Conservation (phyloP, 1,140 invertebrate genomes). For the Papilio polytes region DNA sequence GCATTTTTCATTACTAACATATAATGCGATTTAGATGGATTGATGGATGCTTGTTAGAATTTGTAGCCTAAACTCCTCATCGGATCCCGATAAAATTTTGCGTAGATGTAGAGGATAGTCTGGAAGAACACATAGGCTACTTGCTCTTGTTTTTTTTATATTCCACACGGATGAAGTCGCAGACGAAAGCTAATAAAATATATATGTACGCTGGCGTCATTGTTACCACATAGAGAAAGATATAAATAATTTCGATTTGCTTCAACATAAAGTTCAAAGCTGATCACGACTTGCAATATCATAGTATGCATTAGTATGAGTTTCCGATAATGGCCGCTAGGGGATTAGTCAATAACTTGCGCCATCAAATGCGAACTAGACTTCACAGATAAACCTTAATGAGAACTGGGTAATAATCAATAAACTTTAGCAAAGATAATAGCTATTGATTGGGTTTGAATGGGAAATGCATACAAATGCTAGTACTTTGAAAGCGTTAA, state of each 20-base stretch:
- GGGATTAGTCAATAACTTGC: slow-evolving; percentile 24
- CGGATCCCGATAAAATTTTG: no score
- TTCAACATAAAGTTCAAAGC: neutral
- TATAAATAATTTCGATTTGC: neutral
- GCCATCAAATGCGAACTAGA: slow-evolving; percentile 17
- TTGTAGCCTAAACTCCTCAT: no score
- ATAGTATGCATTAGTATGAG: neutral
- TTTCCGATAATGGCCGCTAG: slow-evolving; percentile 19
- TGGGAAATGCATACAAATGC: neutral
- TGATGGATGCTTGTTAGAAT: no score
- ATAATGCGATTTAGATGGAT: no score
- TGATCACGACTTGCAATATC: neutral
- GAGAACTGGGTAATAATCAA: slow-evolving; percentile 23
- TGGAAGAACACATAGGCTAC: no score
- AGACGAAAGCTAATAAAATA: no score
- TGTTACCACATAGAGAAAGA: neutral
- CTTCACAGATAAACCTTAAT: slow-evolving; percentile 14
- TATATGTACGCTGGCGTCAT: no score
- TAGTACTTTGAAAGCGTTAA: neutral
- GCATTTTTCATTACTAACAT: no score
- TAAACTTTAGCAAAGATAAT: slow-evolving; percentile 23
- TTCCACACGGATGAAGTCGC: no score
- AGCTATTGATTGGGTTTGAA: slow-evolving; percentile 17
- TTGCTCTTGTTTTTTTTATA: no score
- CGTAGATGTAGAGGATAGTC: no score